Evolutionary conservation across 2,888 invertebrate genomes (phyloP).

Genomic region (Microplitis deprimator): DNA sequence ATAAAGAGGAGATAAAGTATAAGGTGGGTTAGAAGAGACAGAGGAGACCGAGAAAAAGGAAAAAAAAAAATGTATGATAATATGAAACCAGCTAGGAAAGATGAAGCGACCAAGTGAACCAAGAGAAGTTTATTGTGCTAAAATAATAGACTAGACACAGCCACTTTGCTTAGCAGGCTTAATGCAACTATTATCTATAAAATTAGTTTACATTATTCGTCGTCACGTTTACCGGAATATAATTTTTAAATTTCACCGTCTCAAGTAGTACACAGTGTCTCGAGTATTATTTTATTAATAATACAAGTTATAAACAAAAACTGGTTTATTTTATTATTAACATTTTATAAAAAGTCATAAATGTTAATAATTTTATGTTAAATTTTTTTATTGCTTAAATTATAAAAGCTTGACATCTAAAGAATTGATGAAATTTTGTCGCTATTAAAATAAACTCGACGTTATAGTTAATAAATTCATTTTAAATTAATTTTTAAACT

Average conservation of each 20-base stretch:
- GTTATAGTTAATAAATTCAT: too few species aligned
- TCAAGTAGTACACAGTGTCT: conserved; percentile 12
- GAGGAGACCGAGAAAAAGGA: background rate
- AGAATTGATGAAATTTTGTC: too few species aligned
- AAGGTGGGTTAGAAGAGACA: background rate
- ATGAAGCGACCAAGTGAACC: too few species aligned
- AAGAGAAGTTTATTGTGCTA: too few species aligned
- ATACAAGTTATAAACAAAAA: background rate
- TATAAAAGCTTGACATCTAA: too few species aligned
- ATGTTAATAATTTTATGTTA: too few species aligned
- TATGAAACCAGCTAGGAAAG: background rate
- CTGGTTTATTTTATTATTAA: too few species aligned
- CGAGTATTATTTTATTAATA: background rate
- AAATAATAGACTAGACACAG: too few species aligned
- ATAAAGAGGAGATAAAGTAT: background rate
- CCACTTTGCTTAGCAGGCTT: conserved; percentile 27
- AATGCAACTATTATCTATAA: conserved; percentile 54
- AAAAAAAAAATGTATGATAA: background rate
- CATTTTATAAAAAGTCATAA: too few species aligned
- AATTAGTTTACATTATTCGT: conserved; percentile 44
- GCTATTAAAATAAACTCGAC: too few species aligned
- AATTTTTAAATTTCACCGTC: conserved; percentile 28
- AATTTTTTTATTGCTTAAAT: too few species aligned
- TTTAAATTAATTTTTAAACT: too few species aligned
- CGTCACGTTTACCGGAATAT: conserved; percentile 27